Percentiles rank a stretch among this genome's conserved stretches.
Conservation (phyloP, 2,113 vertebrate species). For the Hucho hucho region DNA sequence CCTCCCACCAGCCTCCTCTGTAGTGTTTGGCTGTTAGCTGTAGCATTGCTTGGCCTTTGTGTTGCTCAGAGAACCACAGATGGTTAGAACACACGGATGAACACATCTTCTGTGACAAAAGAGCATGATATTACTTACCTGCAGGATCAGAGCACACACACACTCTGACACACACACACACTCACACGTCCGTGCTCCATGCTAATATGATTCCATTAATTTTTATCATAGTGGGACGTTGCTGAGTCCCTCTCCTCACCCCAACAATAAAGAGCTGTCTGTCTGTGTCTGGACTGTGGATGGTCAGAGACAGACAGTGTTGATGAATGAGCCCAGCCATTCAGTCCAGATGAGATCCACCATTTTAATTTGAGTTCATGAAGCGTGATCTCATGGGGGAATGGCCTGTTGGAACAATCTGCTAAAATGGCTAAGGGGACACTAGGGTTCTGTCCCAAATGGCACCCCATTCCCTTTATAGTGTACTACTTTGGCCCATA, state of each 20-base stretch:
- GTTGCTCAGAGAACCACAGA: neutral
- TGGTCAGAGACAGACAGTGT: neutral
- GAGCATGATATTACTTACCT: conserved; percentile 25
- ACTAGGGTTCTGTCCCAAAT: too few species aligned
- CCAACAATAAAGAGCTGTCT: neutral
- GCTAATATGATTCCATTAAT: neutral
- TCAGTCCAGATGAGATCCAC: neutral
- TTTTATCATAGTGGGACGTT: conserved; percentile 2
- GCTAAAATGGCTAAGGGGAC: neutral
- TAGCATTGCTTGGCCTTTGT: neutral
- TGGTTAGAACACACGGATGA: conserved; percentile 2
- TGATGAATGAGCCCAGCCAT: conserved; percentile 2
- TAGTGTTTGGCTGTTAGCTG: too few species aligned
- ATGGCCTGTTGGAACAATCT: neutral
- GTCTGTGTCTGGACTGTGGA: neutral
- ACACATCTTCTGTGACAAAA: neutral
- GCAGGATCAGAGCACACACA: conserved; percentile 4
- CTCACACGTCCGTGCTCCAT: too few species aligned
- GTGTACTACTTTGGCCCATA: too few species aligned
- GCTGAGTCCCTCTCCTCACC: neutral
- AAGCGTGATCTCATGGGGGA: neutral
- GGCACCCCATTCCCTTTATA: too few species aligned
- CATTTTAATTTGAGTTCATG: neutral
- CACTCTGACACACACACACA: too few species aligned
- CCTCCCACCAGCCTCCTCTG: neutral